Evolutionary conservation across 1,140 invertebrate genomes (phyloP), one percentile per base, ranked within the genome.

Genomic region (Oryzaephilus surinamensis): DNA sequence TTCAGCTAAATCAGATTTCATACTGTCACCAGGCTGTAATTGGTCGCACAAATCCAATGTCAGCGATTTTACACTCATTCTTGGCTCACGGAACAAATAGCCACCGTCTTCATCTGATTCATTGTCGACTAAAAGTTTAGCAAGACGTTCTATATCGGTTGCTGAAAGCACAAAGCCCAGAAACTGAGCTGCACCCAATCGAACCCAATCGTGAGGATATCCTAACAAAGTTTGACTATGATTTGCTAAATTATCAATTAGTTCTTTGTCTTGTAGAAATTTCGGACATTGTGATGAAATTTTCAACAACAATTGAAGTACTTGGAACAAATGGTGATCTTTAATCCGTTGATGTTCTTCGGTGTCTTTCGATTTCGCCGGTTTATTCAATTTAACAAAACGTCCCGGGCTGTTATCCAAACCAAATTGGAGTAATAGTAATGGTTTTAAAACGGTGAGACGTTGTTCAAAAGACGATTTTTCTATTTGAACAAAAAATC

Each of bases 41-140:
- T 88, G 84, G 7, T 74, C 76, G 35, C 77, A 73, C 34, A 86
- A 67, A 64, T 84, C 81, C n/a, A 82, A 61, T 1, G 75, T 68
- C 12, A 89, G 58, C 50, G 73, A 76, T 51, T 72, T 76, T 2
- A 90, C 52, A 36, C 69, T 64, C 18, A 70, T 60, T 12, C 66
- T 57, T 0, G 79, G 75, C 41, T 74, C 69, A 1, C 64, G 60
- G 52, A 73, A 78, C 18, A 83, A 62, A 48, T 75, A 81, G n/a
- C 73, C 68, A 49, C 65, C 56, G 23, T n/a, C 11, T 19, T 70
- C 62, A 32, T 56, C 61, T 5, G 64, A 51, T 30, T 69, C 54
- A 20, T 53, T 42, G 2, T 65, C 62, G 12, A 65, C 57, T 27
- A 70, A 57, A 12, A 70, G 55, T 61, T 42, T 23, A 70, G 62